phyloP scores from a whole-genome alignment of 2,888 invertebrate species.

The Rugalucina vietnamica region DNA sequence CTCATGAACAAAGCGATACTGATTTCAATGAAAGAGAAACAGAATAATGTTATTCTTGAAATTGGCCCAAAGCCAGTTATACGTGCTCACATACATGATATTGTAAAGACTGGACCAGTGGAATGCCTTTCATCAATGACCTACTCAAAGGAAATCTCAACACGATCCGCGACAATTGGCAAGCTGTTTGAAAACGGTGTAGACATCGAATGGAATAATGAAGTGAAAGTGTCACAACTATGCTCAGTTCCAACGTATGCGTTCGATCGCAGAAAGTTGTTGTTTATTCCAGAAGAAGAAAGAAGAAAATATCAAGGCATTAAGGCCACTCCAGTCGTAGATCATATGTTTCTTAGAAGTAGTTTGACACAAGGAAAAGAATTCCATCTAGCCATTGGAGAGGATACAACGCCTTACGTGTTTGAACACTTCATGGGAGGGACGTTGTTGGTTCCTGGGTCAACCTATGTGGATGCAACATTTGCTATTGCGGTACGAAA shows the following conservation, averaged over 20 bases:
- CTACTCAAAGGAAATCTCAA: slow-evolving; percentile 25
- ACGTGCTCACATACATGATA: not conserved
- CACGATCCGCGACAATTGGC: not conserved
- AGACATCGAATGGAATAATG: slow-evolving; percentile 10
- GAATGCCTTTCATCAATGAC: slow-evolving; percentile 37
- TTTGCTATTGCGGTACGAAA: not conserved
- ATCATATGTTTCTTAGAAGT: not conserved
- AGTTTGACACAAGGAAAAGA: not conserved
- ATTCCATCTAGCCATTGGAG: not conserved
- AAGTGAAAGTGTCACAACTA: not conserved
- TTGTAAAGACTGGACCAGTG: not conserved
- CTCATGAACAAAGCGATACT: slow-evolving; percentile 61
- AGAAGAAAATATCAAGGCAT: not conserved
- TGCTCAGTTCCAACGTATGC: slow-evolving; percentile 9
- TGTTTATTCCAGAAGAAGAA: not conserved
- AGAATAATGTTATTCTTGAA: slow-evolving; percentile 65
- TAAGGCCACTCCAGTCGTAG: not conserved
- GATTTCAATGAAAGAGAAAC: slow-evolving; percentile 19
- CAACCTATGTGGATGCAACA: not conserved
- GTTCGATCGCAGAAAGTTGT: not conserved
- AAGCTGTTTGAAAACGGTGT: slow-evolving; percentile 37
- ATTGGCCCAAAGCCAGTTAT: slow-evolving; percentile 68
- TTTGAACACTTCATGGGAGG: not conserved
- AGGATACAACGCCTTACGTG: not conserved
- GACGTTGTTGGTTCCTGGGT: not conserved